Percentiles rank a stretch among this genome's conserved stretches.
These are phyloP conservation scores for Macquaria australasica DNA, from an alignment of 2,113 vertebrate species.

Conservation along the genomic window DNA sequence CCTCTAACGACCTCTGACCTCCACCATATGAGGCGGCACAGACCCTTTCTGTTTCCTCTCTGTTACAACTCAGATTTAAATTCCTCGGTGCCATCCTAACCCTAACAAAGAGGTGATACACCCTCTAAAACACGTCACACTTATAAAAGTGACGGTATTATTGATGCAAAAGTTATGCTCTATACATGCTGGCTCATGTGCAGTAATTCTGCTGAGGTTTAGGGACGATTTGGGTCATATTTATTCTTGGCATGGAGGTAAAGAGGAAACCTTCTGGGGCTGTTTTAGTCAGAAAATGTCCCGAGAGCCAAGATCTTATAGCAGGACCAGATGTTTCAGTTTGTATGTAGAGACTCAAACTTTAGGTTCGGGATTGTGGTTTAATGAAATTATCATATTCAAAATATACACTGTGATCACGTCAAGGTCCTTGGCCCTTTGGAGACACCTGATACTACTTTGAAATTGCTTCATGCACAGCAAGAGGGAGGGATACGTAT, in stretches of 20 bases:
- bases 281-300: conserved; percentile 61
- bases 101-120: conserved; percentile 32
- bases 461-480: conserved; percentile 59
- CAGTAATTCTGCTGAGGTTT: conserved; percentile 34
- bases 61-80: conserved; percentile 12
- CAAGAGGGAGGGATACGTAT: conserved; percentile 41
- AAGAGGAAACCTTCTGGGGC: conserved; percentile 58
- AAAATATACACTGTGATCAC: conserved; percentile 74
- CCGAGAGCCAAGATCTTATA: conserved; percentile 59
- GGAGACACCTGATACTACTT: conserved; percentile 72
- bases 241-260: conserved; percentile 68
- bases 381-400: conserved; percentile 73
- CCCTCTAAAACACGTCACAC: conserved; percentile 28
- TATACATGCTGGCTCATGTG: conserved; percentile 6
- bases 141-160: conserved; percentile 6
- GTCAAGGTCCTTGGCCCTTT: conserved; percentile 46
- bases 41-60: conserved; percentile 37
- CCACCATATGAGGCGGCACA: conserved; percentile 21
- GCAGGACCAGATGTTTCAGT: conserved; percentile 76
- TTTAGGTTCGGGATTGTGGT: conserved; percentile 53
- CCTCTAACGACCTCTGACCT: conserved; percentile 56
- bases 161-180: not conserved
- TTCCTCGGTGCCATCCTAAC: conserved; percentile 40
- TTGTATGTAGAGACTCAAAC: conserved; percentile 51
- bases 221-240: conserved; percentile 61